Conservation (phyloP, 1,140 invertebrate genomes). For the Cyclina sinensis region DNA sequence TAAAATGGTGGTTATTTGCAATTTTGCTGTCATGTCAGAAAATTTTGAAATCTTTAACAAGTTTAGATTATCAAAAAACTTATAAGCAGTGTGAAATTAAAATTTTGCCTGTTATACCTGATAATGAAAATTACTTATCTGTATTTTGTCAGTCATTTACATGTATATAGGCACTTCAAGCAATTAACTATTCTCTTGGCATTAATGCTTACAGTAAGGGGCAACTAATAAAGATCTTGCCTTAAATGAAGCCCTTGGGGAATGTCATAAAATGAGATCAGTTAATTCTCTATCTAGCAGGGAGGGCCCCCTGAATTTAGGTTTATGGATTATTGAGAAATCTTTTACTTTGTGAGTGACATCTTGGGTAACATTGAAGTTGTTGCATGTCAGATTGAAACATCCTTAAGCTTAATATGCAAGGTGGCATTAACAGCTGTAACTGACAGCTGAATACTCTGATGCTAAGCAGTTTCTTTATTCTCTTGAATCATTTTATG, state of each 20-base stretch:
- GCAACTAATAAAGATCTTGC: neutral
- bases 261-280: slow-evolving; percentile 10
- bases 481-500: too few relatives aligned
- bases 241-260: neutral
- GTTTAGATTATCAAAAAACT: too few relatives aligned
- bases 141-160: neutral
- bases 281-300: slow-evolving; percentile 10
- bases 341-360: neutral
- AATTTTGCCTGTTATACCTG: neutral
- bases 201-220: slow-evolving; percentile 20
- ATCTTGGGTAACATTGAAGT: neutral
- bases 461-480: neutral
- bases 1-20: too few relatives aligned
- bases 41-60: too few relatives aligned
- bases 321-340: neutral
- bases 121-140: neutral
- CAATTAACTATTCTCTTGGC: neutral
- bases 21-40: too few relatives aligned
- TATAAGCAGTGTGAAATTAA: too few relatives aligned
- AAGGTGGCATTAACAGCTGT: neutral
- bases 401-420: slow-evolving; percentile 10
- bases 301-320: neutral
- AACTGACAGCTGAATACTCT: slow-evolving; percentile 27
- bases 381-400: slow-evolving; percentile 15
- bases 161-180: neutral